phyloP scores from a whole-genome alignment of 2,113 vertebrate genomes.

The Hyla sarda region DNA sequence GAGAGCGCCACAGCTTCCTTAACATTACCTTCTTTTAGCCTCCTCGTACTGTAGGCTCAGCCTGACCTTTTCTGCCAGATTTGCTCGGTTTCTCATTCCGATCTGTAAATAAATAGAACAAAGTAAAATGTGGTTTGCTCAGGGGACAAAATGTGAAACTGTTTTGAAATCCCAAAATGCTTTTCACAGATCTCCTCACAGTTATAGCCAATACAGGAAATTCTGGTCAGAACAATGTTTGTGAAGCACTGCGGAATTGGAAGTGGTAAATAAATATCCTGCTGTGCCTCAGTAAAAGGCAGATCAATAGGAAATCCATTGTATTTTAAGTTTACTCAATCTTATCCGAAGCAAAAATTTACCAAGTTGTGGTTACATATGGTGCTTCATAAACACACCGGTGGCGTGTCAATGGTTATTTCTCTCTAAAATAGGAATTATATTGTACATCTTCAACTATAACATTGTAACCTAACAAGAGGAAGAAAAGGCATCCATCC shows the following conservation, averaged over 20 bases:
- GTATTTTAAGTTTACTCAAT: neutral
- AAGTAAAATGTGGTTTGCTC: neutral
- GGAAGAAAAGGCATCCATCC: too few relatives aligned
- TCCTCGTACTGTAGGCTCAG: constrained; percentile 85
- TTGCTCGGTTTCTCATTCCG: constrained; percentile 75
- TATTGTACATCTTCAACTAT: too few relatives aligned
- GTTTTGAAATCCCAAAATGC: neutral
- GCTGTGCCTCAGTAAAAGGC: neutral
- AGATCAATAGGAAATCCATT: neutral
- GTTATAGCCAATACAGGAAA: neutral
- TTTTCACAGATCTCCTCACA: neutral
- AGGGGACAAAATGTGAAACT: neutral
- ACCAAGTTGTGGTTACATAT: too few relatives aligned
- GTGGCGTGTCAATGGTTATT: too few relatives aligned
- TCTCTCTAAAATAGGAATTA: too few relatives aligned
- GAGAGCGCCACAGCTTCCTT: neutral
- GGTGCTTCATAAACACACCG: too few relatives aligned
- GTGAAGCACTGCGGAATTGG: neutral
- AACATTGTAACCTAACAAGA: too few relatives aligned
- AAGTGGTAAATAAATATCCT: neutral
- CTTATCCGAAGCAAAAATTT: neutral
- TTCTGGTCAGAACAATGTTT: neutral
- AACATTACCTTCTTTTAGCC: constrained; percentile 80
- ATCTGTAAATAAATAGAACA: constrained; percentile 66
- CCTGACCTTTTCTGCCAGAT: constrained; percentile 82